Evolutionary conservation across 2,888 invertebrate genomes (phyloP).

Genomic region (Tenodera sinensis): DNA sequence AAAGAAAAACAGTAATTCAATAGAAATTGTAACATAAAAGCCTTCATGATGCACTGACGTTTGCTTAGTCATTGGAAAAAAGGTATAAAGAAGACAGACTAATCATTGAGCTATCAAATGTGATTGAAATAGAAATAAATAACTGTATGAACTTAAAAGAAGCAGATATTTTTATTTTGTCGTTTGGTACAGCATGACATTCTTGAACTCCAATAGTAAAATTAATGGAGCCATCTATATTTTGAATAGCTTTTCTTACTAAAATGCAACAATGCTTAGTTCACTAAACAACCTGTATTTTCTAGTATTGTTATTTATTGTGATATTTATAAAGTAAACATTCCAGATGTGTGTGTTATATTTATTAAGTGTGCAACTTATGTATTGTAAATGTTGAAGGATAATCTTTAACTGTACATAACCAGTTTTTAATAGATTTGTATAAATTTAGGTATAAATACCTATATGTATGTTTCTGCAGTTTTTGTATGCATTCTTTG

Average conservation of each 20-base stretch:
- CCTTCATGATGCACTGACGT: too few relatives aligned
- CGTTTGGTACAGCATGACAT: too few relatives aligned
- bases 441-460: background rate
- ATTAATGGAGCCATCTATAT: background rate
- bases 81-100: too few relatives aligned
- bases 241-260: background rate
- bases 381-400: background rate
- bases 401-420: background rate
- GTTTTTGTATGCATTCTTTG: background rate
- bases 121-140: too few relatives aligned
- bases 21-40: too few relatives aligned
- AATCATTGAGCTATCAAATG: too few relatives aligned
- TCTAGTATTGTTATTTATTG: background rate
- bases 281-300: background rate
- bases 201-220: background rate
- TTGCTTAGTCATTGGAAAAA: too few relatives aligned
- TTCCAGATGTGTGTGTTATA: background rate
- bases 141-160: too few relatives aligned
- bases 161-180: too few relatives aligned
- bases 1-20: too few relatives aligned
- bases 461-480: background rate
- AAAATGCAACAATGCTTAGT: background rate
- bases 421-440: background rate
- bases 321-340: background rate
- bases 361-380: background rate